Evolutionary conservation across 2,113 vertebrate species (phyloP), one percentile per base, ranked within the genome.

Genomic region (Petaurus breviceps): DNA sequence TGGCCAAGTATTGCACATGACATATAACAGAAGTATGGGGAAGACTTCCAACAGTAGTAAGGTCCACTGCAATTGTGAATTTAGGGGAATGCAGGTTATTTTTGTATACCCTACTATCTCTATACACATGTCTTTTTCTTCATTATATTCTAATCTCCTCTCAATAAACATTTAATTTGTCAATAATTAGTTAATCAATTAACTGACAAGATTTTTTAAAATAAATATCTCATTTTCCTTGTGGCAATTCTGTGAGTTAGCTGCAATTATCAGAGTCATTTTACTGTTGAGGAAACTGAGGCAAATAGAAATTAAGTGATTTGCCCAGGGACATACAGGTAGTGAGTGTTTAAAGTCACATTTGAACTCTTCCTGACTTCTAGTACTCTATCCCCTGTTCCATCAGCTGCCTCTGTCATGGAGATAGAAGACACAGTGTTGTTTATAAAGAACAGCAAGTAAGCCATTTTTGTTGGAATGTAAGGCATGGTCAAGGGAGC

Each of bases 71-170:
- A 24, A 14, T 46, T n/a, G 22, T 23, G 84, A 2, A 8, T 43
- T 53, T 25, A 95, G 11, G 37, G 55, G 61, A 90, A 90, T 51
- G 3, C 3, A 46, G 31, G 37, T 25, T 23, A n/a, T 12, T 10
- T 28, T 54, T 31, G 49, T 25, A 25, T 28, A 92, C 57, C 89
- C 95, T 57, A 28, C 91, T 90, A 26, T 49, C 47, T 49, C 50
- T 89, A 90, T 53, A 47, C 84, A 92, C 10, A 51, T n/a, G 61
- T 52, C 37, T 94, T 50, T 94, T 94, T 97, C 90, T 93, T 95
- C 90, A 43, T 0, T 55, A 50, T 47, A 7, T 94, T 96, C 95
- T 68, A 92, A 31, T 19, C 1, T 25, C 54, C 23, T 97, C 92
- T 96, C 55, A 93, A 47, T 92, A 91, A 54, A 84, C n/a, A n/a